A percentile compares a stretch with the other conserved stretches of the same genome.
Evolutionary conservation across 2,797 vertebrate genomes (phyloP).

Genomic region (Rhinoraja longicauda): DNA sequence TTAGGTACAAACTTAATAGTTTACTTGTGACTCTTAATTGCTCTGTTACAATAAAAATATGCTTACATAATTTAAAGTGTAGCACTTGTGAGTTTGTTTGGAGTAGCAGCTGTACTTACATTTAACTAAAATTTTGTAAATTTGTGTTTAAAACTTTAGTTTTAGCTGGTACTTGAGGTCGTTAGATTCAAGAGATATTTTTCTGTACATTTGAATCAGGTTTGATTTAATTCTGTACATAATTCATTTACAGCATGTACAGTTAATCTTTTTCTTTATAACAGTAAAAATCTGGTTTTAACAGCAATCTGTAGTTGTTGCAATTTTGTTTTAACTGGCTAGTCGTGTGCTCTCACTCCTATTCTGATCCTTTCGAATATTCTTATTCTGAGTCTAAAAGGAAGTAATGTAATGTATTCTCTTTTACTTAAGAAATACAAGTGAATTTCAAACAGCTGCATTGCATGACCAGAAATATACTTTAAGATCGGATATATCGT

Average conservation of each 20-base stretch:
- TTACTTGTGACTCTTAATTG: slow-evolving; percentile 62
- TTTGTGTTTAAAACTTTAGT: slow-evolving; percentile 17
- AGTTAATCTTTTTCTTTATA: slow-evolving; percentile 36
- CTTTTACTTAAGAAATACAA: neutral
- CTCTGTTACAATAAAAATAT: slow-evolving; percentile 67
- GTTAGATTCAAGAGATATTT: slow-evolving; percentile 18
- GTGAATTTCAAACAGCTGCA: neutral
- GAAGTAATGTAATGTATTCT: neutral
- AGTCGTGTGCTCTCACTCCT: neutral
- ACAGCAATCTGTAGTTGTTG: slow-evolving; percentile 31
- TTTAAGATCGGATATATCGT: neutral
- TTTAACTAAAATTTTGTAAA: slow-evolving; percentile 32
- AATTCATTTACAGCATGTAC: slow-evolving; percentile 30
- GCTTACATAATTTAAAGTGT: slow-evolving; percentile 61
- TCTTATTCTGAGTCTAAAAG: no score
- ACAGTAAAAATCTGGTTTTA: slow-evolving; percentile 35
- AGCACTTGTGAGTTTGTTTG: neutral
- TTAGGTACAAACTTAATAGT: slow-evolving; percentile 62
- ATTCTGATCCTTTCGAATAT: no score
- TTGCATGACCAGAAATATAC: neutral
- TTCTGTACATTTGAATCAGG: slow-evolving; percentile 37
- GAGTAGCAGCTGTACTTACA: slow-evolving; percentile 30
- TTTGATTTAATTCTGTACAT: slow-evolving; percentile 36
- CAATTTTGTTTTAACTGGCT: slow-evolving; percentile 6
- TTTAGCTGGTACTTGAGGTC: slow-evolving; percentile 32